Evolutionary conservation across 2,113 vertebrate genomes (phyloP), one percentile per base, ranked within the genome.

Genomic region (Chaetura pelagica): DNA sequence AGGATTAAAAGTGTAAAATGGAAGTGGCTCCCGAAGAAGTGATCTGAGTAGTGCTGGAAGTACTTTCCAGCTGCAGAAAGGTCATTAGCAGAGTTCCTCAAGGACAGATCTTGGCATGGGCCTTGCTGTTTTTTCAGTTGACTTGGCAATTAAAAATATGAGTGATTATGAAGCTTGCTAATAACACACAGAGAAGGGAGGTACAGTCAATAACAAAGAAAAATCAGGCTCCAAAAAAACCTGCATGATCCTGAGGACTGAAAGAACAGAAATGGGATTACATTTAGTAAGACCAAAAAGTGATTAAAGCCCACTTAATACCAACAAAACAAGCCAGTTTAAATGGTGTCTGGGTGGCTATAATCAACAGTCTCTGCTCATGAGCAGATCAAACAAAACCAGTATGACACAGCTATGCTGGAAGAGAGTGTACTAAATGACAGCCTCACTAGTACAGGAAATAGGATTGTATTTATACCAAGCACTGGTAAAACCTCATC

Each of bases 141-240:
- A 81, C 48, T 67, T 77, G 29, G 76, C 76, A 95, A 92, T 94
- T 95, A 95, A 94, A 90, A 92, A 80, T 19, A 62, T 2, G 5
- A 95, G 48, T 72, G 89, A 93, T 89, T 92, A 84, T n/a, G 64
- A 90, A 87, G 72, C 38, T 71, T 90, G 83, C 54, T 88, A 74
- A 88, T 88, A 85, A 77, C 35, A 63, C 10, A 63, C 74, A 91
- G 81, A 23, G 29, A 22, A 44, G 32, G 49, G 21, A 96, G 23
- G 24, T 46, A 49, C 32, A 63, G 22, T 34, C 42, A 80, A 51
- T 16, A 66, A 66, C 0, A 0, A 81, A 74, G 13, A 6, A 62
- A 63, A 58, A 59, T 11, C 63, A 55, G 58, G 8, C 42, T 67
- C 10, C 18, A 29, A 74, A 61, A 92, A 58, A 32, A 69, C 66